phyloP scores from a whole-genome alignment of 2,113 vertebrate species.

The Apaloderma vittatum region DNA sequence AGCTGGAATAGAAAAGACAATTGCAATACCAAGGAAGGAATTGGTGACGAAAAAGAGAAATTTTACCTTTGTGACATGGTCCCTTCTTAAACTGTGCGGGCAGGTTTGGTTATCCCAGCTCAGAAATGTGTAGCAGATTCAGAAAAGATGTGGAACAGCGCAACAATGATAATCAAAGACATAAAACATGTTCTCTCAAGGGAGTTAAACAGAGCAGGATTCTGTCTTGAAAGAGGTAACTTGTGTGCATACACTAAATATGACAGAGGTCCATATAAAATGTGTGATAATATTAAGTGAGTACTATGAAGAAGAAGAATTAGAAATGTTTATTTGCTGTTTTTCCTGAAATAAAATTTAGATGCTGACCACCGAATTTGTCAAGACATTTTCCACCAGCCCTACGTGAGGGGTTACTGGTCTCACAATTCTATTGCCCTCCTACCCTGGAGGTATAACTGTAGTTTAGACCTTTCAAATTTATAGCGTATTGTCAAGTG shows the following conservation, averaged over 20 bases:
- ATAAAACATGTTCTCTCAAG: not conserved
- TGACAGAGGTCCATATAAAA: not conserved
- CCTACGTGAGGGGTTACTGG: not conserved
- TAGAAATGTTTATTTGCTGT: not conserved
- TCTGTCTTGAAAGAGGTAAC: not conserved
- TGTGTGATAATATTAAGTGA: not conserved
- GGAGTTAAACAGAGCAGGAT: not conserved
- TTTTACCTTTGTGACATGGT: not conserved
- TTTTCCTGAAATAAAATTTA: not conserved
- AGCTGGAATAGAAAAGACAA: not conserved
- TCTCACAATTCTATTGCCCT: not conserved
- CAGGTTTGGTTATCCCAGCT: not conserved
- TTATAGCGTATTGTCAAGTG: not conserved
- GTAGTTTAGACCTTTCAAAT: not conserved
- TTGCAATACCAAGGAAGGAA: not conserved
- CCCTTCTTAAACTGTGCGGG: not conserved
- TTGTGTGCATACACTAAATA: not conserved
- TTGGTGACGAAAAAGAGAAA: not conserved
- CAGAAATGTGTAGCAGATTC: not conserved
- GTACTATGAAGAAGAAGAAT: not conserved
- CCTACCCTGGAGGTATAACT: not conserved
- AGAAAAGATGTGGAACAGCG: not conserved
- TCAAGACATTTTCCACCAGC: not conserved
- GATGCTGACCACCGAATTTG: not conserved
- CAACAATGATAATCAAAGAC: not conserved